Conservation (phyloP, 2,888 invertebrate genomes). For the Hetaerina titia region DNA sequence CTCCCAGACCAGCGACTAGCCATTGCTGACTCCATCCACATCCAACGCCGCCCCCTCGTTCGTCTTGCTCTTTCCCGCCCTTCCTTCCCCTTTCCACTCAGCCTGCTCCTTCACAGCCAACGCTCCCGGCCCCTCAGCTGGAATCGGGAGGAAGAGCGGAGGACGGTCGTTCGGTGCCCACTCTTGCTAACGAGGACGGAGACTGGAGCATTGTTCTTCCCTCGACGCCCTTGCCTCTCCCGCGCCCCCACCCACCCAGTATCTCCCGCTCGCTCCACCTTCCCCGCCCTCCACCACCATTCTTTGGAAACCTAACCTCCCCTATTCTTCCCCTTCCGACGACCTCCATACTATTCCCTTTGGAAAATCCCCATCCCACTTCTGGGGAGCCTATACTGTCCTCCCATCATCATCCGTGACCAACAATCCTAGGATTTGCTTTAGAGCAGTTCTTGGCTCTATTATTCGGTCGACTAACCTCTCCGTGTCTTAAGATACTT, state of each 20-base stretch:
- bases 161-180: constrained; percentile 26
- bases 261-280: neutral
- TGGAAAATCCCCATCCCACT: neutral
- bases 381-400: neutral
- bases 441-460: neutral
- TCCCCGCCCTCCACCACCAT: neutral
- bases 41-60: neutral
- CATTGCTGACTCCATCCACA: neutral
- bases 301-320: neutral
- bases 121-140: neutral
- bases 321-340: neutral
- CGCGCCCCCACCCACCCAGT: neutral
- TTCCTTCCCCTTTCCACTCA: neutral
- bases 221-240: constrained; percentile 24
- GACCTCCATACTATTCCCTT: neutral
- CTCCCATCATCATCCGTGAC: neutral
- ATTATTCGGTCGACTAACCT: too few species aligned
- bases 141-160: neutral
- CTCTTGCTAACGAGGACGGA: constrained; percentile 46
- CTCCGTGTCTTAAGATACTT: too few species aligned
- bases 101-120: neutral
- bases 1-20: neutral
- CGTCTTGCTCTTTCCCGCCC: neutral
- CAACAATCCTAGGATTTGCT: neutral
- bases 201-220: constrained; percentile 44